Conservation (phyloP, 2,888 invertebrate species). For the Hyalella azteca region DNA sequence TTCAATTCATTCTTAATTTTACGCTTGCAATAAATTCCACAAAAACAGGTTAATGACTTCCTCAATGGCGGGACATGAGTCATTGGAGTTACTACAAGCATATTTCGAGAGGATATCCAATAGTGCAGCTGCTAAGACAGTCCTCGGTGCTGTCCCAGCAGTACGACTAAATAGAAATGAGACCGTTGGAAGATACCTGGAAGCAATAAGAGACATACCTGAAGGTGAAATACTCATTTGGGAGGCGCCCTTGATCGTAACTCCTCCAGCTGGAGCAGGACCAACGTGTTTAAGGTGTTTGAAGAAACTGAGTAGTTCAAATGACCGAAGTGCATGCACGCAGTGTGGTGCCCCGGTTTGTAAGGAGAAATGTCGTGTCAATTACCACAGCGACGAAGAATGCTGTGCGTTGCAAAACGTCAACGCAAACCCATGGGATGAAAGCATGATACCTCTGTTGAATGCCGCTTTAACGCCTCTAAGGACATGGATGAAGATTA, state of each 20-base stretch:
- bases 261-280: slow-evolving; percentile 41
- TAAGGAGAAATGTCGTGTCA: slow-evolving; percentile 24
- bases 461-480: slow-evolving; percentile 45
- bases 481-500: slow-evolving; percentile 33
- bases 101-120: not conserved
- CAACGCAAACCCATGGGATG: not conserved
- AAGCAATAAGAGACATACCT: slow-evolving; percentile 43
- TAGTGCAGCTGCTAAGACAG: not conserved
- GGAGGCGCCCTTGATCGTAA: slow-evolving; percentile 47
- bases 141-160: not conserved
- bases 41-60: too few relatives aligned
- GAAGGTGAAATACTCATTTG: slow-evolving; percentile 50
- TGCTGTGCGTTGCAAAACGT: slow-evolving; percentile 39
- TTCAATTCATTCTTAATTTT: too few relatives aligned
- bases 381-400: slow-evolving; percentile 39
- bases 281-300: slow-evolving; percentile 47
- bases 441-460: slow-evolving; percentile 31
- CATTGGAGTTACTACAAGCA: not conserved
- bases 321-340: slow-evolving; percentile 30
- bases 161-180: not conserved
- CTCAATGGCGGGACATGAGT: not conserved
- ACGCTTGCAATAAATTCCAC: too few relatives aligned
- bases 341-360: slow-evolving; percentile 45
- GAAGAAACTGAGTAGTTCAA: slow-evolving; percentile 1
- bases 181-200: slow-evolving; percentile 43